These are phyloP conservation scores for Plumapathes pennacea DNA, from an alignment of 92 coral and sea anemone genomes.

Conservation along the genomic window DNA sequence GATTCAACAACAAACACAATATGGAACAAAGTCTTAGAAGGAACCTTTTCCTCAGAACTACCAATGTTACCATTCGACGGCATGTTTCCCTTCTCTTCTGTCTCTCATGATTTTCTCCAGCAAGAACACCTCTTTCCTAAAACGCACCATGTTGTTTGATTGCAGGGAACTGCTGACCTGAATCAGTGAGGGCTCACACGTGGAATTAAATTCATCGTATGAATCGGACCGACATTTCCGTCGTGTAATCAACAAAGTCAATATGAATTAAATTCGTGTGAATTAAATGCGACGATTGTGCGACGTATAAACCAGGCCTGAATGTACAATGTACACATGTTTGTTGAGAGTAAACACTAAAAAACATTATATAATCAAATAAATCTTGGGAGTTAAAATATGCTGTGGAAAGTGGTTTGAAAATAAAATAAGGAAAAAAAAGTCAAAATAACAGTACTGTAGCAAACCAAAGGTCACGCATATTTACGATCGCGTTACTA, in stretches of 20 bases:
- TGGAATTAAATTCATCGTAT: not conserved
- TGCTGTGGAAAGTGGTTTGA: no score
- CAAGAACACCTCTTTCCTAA: not conserved
- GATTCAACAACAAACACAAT: conserved; percentile 14
- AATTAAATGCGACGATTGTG: no score
- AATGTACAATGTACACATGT: no score
- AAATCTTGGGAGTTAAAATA: no score
- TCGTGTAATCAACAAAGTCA: not conserved
- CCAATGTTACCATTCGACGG: conserved; percentile 11
- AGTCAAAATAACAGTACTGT: no score
- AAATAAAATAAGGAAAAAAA: no score
- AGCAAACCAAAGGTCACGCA: no score
- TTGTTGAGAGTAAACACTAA: no score
- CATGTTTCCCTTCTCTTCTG: conserved; percentile 2
- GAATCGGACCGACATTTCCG: not conserved
- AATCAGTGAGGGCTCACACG: not conserved
- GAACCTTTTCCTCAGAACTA: conserved; percentile 18
- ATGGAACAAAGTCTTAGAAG: conserved; percentile 8
- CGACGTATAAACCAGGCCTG: no score
- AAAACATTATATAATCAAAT: no score
- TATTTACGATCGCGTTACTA: no score
- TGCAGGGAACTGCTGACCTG: not conserved
- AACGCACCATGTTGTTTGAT: not conserved
- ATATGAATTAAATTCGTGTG: no score
- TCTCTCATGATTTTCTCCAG: conserved; percentile 5